Evolutionary conservation across 2,888 invertebrate genomes (phyloP).

Genomic region (Melieria picta): DNA sequence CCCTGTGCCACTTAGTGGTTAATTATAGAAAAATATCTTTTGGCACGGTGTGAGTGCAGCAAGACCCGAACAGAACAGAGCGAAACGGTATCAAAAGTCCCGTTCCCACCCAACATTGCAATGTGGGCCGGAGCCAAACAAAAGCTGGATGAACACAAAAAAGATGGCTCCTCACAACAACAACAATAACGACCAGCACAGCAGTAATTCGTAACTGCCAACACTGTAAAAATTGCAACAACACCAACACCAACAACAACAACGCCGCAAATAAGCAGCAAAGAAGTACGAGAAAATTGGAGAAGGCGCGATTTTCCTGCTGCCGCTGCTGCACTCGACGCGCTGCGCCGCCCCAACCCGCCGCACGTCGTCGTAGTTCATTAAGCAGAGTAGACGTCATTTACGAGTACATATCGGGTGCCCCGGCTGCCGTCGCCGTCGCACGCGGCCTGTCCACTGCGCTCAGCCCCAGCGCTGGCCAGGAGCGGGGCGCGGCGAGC

Average conservation of each 20-base stretch:
- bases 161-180: not conserved
- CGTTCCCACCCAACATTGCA: not conserved
- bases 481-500: not conserved
- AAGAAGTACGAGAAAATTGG: not conserved
- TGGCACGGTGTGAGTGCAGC: slow-evolving; percentile 16
- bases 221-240: slow-evolving; percentile 7
- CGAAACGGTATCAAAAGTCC: slow-evolving; percentile 11
- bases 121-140: not conserved
- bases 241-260: slow-evolving; percentile 1
- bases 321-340: too few relatives aligned
- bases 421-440: slow-evolving; percentile 44
- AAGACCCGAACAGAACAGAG: slow-evolving; percentile 7
- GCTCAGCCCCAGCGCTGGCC: not conserved
- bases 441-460: not conserved
- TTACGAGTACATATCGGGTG: not conserved
- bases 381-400: slow-evolving; percentile 52
- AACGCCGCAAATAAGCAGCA: not conserved
- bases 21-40: slow-evolving; percentile 56
- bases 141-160: slow-evolving; percentile 4
- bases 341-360: not conserved
- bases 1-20: slow-evolving; percentile 58
- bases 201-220: not conserved
- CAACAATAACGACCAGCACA: not conserved
- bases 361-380: slow-evolving; percentile 56
- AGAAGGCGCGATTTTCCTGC: too few relatives aligned